Evolutionary conservation across 1,140 invertebrate species (phyloP), one percentile per base, ranked within the genome.

Genomic region (Hesperophylax magnus): DNA sequence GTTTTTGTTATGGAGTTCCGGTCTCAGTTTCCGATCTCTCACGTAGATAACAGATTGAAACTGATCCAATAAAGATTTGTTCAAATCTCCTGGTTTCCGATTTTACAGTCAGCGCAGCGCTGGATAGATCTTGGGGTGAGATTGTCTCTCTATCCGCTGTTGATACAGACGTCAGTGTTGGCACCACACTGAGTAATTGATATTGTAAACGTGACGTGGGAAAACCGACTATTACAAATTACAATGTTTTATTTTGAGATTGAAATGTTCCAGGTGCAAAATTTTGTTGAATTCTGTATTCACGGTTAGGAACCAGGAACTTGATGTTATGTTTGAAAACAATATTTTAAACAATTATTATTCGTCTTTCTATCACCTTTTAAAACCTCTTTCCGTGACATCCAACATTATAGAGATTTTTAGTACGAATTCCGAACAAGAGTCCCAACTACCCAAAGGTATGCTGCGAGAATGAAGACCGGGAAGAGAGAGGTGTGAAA

Each of bases 91-190:
- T 52, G n/a, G 53, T 78, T 74, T 69, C 63, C 75, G 67, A 78
- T 72, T 76, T 80, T 80, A 76, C 47, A 77, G 69, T 77, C 74
- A 24, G 39, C 15, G 31, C 17, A 6, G 61, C 56, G 61, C 2
- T 27, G 27, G 27, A 5, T 39, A 82, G 81, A 82, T 82, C 34
- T 60, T 71, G 74, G 81, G 81, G 81, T 77, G 72, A 82, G 81
- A 82, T 82, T 69, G 75, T 77, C 18, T 15, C 58, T 60, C 34
- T 75, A 18, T 65, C 72, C n/a, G 67, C 60, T 47, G 34, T 61
- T 56, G 61, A 81, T 81, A 56, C 53, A 77, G 81, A 78, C 81
- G 67, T 77, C 77, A 75, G 52, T 39, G 31, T 60, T 61, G 31
- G 53, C 53, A 34, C 53, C 58, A 77, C 34, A 61, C 18, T 61